phyloP scores from a whole-genome alignment of 2,113 vertebrate genomes.

The Copsychus sechellarum region DNA sequence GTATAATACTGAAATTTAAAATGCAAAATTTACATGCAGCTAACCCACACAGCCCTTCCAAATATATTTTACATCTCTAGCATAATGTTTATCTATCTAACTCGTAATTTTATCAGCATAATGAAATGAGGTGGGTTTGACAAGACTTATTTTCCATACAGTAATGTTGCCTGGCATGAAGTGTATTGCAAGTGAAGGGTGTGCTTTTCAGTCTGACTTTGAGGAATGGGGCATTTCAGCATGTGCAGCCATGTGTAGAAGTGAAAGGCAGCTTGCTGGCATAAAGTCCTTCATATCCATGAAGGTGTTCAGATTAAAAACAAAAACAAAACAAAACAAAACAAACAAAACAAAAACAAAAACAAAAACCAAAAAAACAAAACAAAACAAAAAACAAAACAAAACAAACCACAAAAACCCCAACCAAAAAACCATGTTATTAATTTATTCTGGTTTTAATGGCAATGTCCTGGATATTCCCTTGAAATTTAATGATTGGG shows the following conservation, averaged over 20 bases:
- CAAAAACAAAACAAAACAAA: no score
- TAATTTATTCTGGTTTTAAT: background rate
- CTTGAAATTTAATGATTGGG: background rate
- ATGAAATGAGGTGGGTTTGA: background rate
- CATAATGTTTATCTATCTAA: background rate
- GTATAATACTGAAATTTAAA: background rate
- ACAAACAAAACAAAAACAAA: background rate
- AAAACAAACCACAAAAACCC: no score
- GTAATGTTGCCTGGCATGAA: background rate
- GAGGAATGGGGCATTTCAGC: background rate
- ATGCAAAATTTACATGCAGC: background rate
- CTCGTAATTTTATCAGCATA: background rate
- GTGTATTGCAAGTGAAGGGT: background rate
- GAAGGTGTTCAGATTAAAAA: background rate
- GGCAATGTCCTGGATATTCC: background rate
- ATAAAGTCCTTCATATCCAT: background rate
- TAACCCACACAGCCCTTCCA: background rate
- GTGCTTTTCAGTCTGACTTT: background rate
- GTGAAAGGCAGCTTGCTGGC: background rate
- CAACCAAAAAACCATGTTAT: background rate
- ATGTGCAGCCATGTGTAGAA: background rate
- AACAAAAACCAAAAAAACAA: no score
- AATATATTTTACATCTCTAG: background rate
- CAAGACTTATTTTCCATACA: background rate
- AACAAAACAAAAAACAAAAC: no score